Conservation (phyloP, 2,113 vertebrate species). For the Mola mola region DNA sequence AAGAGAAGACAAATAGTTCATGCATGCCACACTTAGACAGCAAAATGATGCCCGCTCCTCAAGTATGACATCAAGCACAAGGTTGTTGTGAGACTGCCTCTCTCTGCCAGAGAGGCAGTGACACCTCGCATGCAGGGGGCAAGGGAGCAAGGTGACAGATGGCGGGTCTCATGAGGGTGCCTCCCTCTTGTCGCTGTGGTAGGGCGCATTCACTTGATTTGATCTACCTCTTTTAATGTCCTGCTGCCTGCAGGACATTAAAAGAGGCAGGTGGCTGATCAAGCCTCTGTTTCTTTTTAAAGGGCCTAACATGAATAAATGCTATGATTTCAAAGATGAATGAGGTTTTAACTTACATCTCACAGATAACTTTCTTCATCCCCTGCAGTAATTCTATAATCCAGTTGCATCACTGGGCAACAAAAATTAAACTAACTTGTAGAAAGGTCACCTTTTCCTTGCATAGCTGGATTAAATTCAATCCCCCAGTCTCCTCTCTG, state of each 20-base stretch:
- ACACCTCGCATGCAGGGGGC: slow-evolving; percentile 60
- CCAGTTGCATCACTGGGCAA: slow-evolving; percentile 67
- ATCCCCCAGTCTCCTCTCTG: slow-evolving; percentile 62
- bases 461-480: slow-evolving; percentile 69
- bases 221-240: slow-evolving; percentile 49
- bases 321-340: slow-evolving; percentile 29
- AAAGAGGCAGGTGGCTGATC: neutral
- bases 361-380: slow-evolving; percentile 52
- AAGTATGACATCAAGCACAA: slow-evolving; percentile 61
- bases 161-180: slow-evolving; percentile 46
- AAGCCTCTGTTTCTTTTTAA: slow-evolving; percentile 12
- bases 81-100: too few relatives aligned
- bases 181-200: slow-evolving; percentile 16
- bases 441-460: slow-evolving; percentile 68
- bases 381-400: slow-evolving; percentile 66
- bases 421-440: slow-evolving; percentile 65
- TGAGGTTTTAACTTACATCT: slow-evolving; percentile 40
- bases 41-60: slow-evolving; percentile 35
- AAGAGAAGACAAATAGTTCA: slow-evolving; percentile 3
- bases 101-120: slow-evolving; percentile 31
- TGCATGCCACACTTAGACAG: slow-evolving; percentile 23
- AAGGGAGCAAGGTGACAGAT: slow-evolving; percentile 59
- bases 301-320: slow-evolving; percentile 33
- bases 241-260: slow-evolving; percentile 17
- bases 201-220: slow-evolving; percentile 30